Base-by-base conservation (phyloP, 2,113 vertebrate genomes). In the Anarrhichthys ocellatus region DNA sequence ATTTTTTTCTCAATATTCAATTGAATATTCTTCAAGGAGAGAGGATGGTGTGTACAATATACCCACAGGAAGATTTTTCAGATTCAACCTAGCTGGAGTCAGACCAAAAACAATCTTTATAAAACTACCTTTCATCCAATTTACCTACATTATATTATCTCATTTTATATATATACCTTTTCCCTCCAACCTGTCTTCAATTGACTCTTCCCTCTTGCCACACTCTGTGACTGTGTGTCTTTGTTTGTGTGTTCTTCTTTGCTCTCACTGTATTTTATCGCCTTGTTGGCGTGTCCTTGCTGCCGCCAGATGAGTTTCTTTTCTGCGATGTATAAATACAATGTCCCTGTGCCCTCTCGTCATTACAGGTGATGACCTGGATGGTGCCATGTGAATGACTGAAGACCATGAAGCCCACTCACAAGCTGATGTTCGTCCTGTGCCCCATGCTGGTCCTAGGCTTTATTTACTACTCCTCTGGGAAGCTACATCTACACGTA, bases 391-490 rank as follows among this genome's bases (percentile, higher is more conserved):
- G 95, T 96, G 95, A 99, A 95, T 97, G 95, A 97, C 84, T 97
- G 96, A 97, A 96, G 94, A 96, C 96, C 92, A 94, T 99, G 96
- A 97, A 98, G 92, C 95, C 95, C 72, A 92, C 96, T 93, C 97
- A 97, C 92, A 99, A 99, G 90, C 92, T 99, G 95, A 96, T 99
- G 95, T 97, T 99, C 91, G 90, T 97, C 91, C 95, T 99, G 90
- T 99, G 97, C 94, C 95, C 97, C 90, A 96, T 97, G 90, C 94
- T 99, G 93, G 98, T 99, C 44, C 91, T 99, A 93, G 97, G 96
- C 87, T 99, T 99, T 94, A 96, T 99, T 81, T 99, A 97, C 94
- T 99, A 98, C 84, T 98, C 97, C 34, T 97, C 97, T 1, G 95
- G 97, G 94, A 99, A 97, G 94, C 94, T 99, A 50, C 97, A 97